Conservation (phyloP, 2,113 vertebrate species). For the Eleginops maclovinus region DNA sequence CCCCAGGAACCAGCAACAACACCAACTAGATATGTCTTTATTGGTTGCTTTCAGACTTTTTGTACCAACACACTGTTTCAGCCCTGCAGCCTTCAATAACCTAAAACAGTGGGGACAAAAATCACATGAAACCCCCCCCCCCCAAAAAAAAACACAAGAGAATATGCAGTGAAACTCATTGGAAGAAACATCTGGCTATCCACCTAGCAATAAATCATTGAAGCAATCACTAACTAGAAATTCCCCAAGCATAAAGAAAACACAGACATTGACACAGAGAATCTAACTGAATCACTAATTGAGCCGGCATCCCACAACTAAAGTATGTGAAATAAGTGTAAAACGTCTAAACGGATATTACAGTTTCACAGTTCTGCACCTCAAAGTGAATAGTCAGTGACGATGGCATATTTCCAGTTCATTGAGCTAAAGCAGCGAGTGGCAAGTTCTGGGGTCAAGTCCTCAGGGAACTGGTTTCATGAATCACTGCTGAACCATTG, state of each 20-base stretch:
- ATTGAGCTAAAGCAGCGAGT: background rate
- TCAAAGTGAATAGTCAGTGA: background rate
- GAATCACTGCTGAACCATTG: slow-evolving; percentile 18
- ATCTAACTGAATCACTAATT: too few species aligned
- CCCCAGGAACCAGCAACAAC: too few species aligned
- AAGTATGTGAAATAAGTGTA: background rate
- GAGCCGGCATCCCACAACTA: slow-evolving; percentile 13
- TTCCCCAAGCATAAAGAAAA: too few species aligned
- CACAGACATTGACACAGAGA: too few species aligned
- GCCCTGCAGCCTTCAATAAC: too few species aligned
- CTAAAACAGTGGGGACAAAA: too few species aligned
- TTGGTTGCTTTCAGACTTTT: too few species aligned
- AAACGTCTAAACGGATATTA: slow-evolving; percentile 2
- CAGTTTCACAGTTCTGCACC: background rate
- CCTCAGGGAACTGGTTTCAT: background rate
- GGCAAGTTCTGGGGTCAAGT: slow-evolving; percentile 7
- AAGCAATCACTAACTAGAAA: slow-evolving; percentile 44
- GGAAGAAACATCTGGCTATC: slow-evolving; percentile 18
- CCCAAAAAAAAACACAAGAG: too few species aligned
- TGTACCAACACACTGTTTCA: too few species aligned
- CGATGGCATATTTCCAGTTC: background rate
- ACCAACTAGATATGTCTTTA: too few species aligned
- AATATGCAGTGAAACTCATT: slow-evolving; percentile 10
- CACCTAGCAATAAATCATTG: slow-evolving; percentile 46
- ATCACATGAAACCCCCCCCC: too few species aligned